Base-by-base conservation (phyloP, 2,113 vertebrate genomes). In the Mungos mungo region DNA sequence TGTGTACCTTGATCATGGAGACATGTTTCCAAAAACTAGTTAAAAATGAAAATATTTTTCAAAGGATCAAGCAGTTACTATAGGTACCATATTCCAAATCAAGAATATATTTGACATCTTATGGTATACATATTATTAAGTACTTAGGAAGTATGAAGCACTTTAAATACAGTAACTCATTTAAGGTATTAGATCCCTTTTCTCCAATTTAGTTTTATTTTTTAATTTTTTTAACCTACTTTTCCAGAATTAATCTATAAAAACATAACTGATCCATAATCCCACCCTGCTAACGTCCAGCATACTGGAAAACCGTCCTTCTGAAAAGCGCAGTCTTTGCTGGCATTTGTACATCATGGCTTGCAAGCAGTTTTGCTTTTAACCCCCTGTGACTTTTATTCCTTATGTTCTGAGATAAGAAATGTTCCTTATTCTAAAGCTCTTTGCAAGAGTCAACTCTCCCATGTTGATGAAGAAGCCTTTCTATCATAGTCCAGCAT, bases 401-500 rank as follows among this genome's bases (percentile, higher is more conserved):
- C 47, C 71, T 96, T 93, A 50, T 69, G 23, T 89, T 81, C 2
- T 29, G 68, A 96, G 66, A 76, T 45, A 52, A 23, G 54, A 90
- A 81, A 8, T 84, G 12, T 84, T 94, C 29, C 94, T 96, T 13
- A 65, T 79, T 93, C 66, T 81, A 65, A 91, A 86, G 21, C 25
- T 84, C 19, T 88, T 84, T 93, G 21, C 31, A 66, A 87, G 83
- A 90, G 69, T 60, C 60, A 88, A 86, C 6, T 52, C 69, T 98
- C 96, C 79, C 63, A 80, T 88, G 60, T 94, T 95, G 93, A 91
- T 57, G 23, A 90, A 90, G 94, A 97, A 80, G 79, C 23, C 21
- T 69, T 66, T 90, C 50, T 68, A 92, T 86, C 77, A 68, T 88
- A 69, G 85, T 84, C 65, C 94, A 92, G 5, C 2, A 88, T 63